These are phyloP conservation scores for Nomada lathburiana DNA, from an alignment of 2,888 invertebrate genomes.

Conservation along the genomic window DNA sequence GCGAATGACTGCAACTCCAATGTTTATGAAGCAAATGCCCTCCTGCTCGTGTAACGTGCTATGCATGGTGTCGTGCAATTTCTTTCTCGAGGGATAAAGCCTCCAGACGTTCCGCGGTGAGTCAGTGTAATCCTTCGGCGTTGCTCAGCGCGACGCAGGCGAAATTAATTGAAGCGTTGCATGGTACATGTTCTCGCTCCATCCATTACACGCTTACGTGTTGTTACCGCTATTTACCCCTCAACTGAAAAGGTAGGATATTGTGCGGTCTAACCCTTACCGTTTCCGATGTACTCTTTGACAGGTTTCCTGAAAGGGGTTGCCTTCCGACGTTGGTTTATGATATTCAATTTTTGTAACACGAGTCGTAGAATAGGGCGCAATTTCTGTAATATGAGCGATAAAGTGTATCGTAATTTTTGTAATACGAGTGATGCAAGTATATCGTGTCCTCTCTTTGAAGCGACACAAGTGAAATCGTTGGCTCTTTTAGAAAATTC, in stretches of 20 bases:
- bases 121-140: conserved; percentile 34
- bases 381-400: neutral
- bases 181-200: conserved; percentile 15
- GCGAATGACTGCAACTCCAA: conserved; percentile 17
- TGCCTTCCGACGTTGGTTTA: neutral
- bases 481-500: too few relatives aligned
- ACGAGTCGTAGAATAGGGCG: neutral
- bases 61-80: neutral
- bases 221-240: conserved; percentile 29
- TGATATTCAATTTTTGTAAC: neutral
- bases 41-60: neutral
- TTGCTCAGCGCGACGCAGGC: conserved; percentile 9
- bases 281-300: neutral
- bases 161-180: conserved; percentile 45
- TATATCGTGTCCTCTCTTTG: too few relatives aligned
- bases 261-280: conserved; percentile 1
- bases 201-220: conserved; percentile 27
- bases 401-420: too few relatives aligned
- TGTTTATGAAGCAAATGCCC: neutral
- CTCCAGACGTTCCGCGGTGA: conserved; percentile 8
- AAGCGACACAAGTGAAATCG: too few relatives aligned
- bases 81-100: conserved; percentile 16
- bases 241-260: neutral
- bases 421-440: too few relatives aligned
- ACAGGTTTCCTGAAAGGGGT: neutral